Evolutionary conservation across 35 echinoderm and acorn worm genomes (phyloP), one percentile per base, ranked within the genome.

Genomic region (Ophiothrix spiculata): DNA sequence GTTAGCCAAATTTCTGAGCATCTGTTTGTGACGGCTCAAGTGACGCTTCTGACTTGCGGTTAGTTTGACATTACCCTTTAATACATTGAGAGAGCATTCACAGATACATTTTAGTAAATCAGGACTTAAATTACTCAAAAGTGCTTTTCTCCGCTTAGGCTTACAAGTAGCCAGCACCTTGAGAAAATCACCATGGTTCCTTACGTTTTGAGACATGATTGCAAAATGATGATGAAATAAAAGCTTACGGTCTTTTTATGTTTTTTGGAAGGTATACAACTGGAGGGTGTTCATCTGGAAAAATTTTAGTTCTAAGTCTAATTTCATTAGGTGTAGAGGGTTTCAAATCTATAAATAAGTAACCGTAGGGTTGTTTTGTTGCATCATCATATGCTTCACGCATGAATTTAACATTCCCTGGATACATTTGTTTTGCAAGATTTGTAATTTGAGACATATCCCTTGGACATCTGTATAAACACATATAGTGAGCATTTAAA

Each of bases 291-390:
- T 89, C 91, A 39, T 75, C 87, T 0, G 86, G 86, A 85, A 93
- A 85, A 0, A 82, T 79, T 36, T 83, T 37, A 2, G 87, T 81
- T 74, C 92, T 38, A 37, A 90, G 39, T 17, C 83, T 40, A 33
- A 36, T 33, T 15, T 39, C 6, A 34, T 87, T 86, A 2, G 80
- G 81, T 14, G 34, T 75, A 37, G 34, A 56, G n/a, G 91, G 42
- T 82, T 93, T 93, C 16, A 95, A 86, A 81, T 95, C 92, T 28
- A 95, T 74, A 23, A 86, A 81, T 28, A 94, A 74, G 39, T 86
- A 95, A 14, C 79, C 73, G 29, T 87, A 91, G 6, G 93, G 89
- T 21, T 82, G 4, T 60, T 75, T 81, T 12, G 92, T 94, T 0
- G 87, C 88, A 38, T 86, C 88, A 0, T 81, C 25, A 33, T 93